Evolutionary conservation across 2,797 vertebrate genomes (phyloP), one percentile per base, ranked within the genome.

Genomic region (Rhynchotus rufescens): DNA sequence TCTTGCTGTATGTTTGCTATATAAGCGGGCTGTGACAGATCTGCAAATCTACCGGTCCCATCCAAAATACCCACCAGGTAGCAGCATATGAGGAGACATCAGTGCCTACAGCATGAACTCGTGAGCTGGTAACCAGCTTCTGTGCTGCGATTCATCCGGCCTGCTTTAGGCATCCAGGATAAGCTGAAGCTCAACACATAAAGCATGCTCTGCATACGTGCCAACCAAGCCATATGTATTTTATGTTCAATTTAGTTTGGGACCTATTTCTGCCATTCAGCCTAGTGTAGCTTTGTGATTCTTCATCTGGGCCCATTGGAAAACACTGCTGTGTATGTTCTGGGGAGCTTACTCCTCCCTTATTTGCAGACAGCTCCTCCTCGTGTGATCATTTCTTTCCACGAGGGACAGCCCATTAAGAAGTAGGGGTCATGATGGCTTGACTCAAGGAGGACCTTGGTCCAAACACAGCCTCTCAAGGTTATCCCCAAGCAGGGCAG

Each of bases 401-500:
- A 38, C 19, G 17, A n/a, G 49, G 54, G 54, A 30, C 30, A 56
- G 54, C 54, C 30, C 30, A 6, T n/a, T 56, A 56, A 30, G 8
- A 68, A 68, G n/a, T 32, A 21, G 22, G 26, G 45, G 34, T 51
- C 32, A 34, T 12, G 49, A 47, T 47, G 45, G 23, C 49, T 25
- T 51, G 23, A 12, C 47, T 49, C 12, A 5, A 45, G 30, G 42
- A 66, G 49, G 45, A 26, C 66, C 23, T 34, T 47, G 45, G 32
- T 25, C 32, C 45, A 51, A 56, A 30, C 38, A 87, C 4, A 9
- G 76, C 45, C 51, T 81, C 2, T 1, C 13, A 32, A 57, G 71
- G 26, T 83, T 90, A 23, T 93, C 92, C 87, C 45, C 74, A 81
- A 87, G 69, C 69, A 45, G 76, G 12, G n/a, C n/a, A 86, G 20